Evolutionary conservation across 2,113 vertebrate species (phyloP).

Genomic region (Planiliza haematocheilus): DNA sequence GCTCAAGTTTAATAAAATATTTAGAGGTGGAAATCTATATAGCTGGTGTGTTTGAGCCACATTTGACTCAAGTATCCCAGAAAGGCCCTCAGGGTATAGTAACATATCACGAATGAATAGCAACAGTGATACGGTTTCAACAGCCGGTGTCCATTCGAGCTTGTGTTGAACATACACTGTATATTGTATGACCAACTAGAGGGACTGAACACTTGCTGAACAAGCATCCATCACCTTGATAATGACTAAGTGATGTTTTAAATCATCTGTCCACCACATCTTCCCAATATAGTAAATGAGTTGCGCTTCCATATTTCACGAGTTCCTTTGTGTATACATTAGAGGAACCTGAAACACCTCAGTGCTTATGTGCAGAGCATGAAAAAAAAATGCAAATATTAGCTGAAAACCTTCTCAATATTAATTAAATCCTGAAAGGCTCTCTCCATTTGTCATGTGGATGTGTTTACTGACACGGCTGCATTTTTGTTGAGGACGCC

Average conservation of each 20-base stretch:
- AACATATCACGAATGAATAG: conserved; percentile 25
- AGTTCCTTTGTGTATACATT: conserved; percentile 29
- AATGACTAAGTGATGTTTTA: conserved; percentile 27
- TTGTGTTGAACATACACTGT: neutral
- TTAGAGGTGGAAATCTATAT: conserved; percentile 68
- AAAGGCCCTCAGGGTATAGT: conserved; percentile 30
- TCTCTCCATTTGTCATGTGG: conserved; percentile 40
- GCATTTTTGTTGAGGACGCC: neutral
- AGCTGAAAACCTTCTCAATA: neutral
- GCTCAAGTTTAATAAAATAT: conserved; percentile 73
- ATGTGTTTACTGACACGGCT: neutral
- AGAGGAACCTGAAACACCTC: conserved; percentile 3
- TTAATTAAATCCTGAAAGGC: conserved; percentile 41
- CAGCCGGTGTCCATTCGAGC: conserved; percentile 5
- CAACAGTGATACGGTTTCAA: conserved; percentile 14
- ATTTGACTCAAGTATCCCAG: conserved; percentile 50
- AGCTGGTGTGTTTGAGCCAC: conserved; percentile 34
- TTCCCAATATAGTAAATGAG: conserved; percentile 20
- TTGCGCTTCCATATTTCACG: neutral
- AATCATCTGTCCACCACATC: neutral
- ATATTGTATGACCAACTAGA: neutral
- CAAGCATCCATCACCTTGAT: conserved; percentile 14
- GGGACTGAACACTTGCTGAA: neutral
- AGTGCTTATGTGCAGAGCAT: conserved; percentile 1
- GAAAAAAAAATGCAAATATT: conserved; percentile 21